Conservation (phyloP, 2,888 invertebrate species). For the Dryococelus australis region DNA sequence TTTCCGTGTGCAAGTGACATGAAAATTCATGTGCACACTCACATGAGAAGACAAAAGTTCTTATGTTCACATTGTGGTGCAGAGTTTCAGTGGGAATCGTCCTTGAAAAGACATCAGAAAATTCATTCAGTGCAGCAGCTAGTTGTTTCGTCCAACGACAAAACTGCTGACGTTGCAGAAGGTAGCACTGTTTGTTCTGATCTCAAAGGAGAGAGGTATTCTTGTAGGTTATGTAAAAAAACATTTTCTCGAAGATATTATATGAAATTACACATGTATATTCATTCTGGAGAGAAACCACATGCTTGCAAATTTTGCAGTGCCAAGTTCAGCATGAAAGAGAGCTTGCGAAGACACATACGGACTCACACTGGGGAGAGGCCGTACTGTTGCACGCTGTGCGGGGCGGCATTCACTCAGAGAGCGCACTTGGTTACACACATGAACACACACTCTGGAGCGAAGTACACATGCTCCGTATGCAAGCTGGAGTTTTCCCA, state of each 20-base stretch:
- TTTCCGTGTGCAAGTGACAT: too few relatives aligned
- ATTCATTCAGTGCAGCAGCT: too few relatives aligned
- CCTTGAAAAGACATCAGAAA: too few relatives aligned
- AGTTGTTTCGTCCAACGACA: too few relatives aligned
- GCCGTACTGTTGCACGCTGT: constrained; percentile 25
- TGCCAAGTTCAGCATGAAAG: not conserved
- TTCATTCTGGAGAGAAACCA: not conserved
- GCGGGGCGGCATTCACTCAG: constrained; percentile 28
- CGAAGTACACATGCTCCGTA: not conserved
- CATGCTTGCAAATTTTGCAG: not conserved
- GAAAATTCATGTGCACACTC: too few relatives aligned
- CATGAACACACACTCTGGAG: constrained; percentile 16
- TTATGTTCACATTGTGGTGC: too few relatives aligned
- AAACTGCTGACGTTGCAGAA: too few relatives aligned
- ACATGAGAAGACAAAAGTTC: too few relatives aligned
- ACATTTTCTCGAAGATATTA: not conserved
- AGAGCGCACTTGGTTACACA: constrained; percentile 28
- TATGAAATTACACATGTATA: not conserved
- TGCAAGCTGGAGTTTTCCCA: not conserved
- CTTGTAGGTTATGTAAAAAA: not conserved
- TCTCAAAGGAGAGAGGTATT: not conserved
- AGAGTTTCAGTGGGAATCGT: too few relatives aligned
- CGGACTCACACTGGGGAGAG: constrained; percentile 26
- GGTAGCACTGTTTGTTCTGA: not conserved
- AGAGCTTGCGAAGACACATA: not conserved